These are phyloP conservation scores for Halisarca cf. caerulea DNA, from an alignment of 37 sponge, comb jelly and placozoan species.

Conservation along the genomic window DNA sequence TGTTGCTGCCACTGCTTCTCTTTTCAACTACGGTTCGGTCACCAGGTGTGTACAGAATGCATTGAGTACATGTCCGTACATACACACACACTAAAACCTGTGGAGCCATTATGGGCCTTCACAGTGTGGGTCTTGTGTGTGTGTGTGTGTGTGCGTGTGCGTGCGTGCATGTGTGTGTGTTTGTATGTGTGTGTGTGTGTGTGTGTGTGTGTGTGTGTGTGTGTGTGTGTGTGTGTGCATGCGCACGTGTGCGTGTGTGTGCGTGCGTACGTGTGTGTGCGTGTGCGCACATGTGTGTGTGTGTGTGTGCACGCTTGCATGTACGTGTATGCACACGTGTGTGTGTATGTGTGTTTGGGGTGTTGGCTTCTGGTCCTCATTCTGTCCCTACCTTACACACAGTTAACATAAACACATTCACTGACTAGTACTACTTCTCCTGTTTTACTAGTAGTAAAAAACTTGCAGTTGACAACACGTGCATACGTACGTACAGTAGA, in stretches of 20 bases:
- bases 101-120: too few relatives aligned
- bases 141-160: too few relatives aligned
- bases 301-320: constrained; percentile 3
- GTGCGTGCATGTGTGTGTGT: too few relatives aligned
- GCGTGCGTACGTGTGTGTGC: constrained; percentile 5
- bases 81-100: too few relatives aligned
- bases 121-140: too few relatives aligned
- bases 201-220: constrained; percentile 16
- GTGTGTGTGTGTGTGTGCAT: constrained; percentile 41
- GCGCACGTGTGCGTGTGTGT: constrained; percentile 22
- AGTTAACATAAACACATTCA: too few relatives aligned
- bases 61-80: background rate
- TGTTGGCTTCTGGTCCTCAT: background rate
- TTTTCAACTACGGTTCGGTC: constrained; percentile 35
- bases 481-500: too few relatives aligned
- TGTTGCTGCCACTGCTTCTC: constrained; percentile 59
- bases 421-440: too few relatives aligned
- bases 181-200: too few relatives aligned
- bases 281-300: background rate
- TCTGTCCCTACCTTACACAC: too few relatives aligned
- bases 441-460: too few relatives aligned
- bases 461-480: too few relatives aligned
- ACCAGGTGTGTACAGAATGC: constrained; percentile 35
- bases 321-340: background rate
- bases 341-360: background rate